Base-by-base conservation (phyloP, 2,888 invertebrate genomes). In the Eudasyphora cyanicolor region DNA sequence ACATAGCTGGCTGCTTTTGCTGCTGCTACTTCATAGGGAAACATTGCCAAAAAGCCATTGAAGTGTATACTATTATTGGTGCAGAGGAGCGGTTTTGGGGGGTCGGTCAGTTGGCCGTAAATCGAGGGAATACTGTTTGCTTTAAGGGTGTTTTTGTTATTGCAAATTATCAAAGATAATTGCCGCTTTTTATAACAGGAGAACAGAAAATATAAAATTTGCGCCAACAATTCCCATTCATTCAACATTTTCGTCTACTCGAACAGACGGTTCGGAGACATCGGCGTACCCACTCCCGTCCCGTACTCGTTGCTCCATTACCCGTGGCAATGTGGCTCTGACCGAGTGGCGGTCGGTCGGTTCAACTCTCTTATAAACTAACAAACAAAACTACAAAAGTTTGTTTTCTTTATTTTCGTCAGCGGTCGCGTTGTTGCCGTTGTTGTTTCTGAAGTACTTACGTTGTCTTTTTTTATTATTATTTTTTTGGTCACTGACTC, bases 91-190 rank as follows among this genome's bases (percentile, higher is more conserved):
- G 42, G 67, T 19, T 38, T 67, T 35, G 64, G 64, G 5, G n/a
- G 62, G 17, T 35, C 32, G 14, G 32, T 24, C 57, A 27, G 57
- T n/a, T 10, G 32, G 35, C 21, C 38, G 67, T 24, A 67, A 21
- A 38, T 19, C 67, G 67, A 67, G 67, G 38, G 14, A 38, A 24
- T 38, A 35, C 10, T 67, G 67, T 67, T 42, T 42, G 67, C 42
- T 67, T 67, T 67, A 67, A 67, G 67, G 67, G 67, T 67, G 67
- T 67, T 67, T 57, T 67, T 67, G 67, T 38, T 67, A 42, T 67
- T 67, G 67, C 67, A 67, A 67, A 67, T 42, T 67, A 67, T 67
- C 67, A 67, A 67, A 67, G 67, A 67, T 67, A 67, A 67, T 67
- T 67, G 67, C 67, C 67, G 67, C 67, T 67, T 67, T 67, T 67